Evolutionary conservation across 2,888 invertebrate genomes (phyloP).

Genomic region (Lithodes maja): DNA sequence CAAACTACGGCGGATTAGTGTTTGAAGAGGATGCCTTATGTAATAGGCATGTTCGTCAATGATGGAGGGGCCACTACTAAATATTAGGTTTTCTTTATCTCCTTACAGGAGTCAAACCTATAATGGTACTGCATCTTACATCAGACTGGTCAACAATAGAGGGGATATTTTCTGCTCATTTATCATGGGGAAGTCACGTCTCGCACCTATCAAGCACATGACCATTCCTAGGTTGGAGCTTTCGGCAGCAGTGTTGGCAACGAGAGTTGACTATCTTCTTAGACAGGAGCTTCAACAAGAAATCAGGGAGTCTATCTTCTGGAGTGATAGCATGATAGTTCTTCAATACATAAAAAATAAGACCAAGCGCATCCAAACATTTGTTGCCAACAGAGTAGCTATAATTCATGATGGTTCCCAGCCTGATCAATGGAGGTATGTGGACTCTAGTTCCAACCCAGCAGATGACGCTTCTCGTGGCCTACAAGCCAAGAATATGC

Average conservation of each 20-base stretch:
- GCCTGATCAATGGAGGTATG: constrained; percentile 2
- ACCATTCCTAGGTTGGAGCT: background rate
- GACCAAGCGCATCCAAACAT: background rate
- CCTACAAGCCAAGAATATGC: background rate
- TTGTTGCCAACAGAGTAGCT: background rate
- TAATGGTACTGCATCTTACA: too few relatives aligned
- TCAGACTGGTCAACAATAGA: too few relatives aligned
- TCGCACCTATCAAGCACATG: background rate
- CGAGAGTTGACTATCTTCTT: background rate
- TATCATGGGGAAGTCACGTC: background rate
- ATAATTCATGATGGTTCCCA: constrained; percentile 1
- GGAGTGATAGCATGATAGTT: constrained; percentile 3
- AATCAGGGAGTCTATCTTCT: background rate
- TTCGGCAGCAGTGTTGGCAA: background rate
- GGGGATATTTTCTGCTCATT: background rate
- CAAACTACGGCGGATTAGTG: too few relatives aligned
- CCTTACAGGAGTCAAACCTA: too few relatives aligned
- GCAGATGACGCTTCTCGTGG: constrained; percentile 6
- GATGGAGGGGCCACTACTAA: too few relatives aligned
- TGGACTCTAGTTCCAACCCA: background rate
- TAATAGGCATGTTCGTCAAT: too few relatives aligned
- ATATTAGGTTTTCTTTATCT: too few relatives aligned
- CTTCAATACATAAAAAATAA: background rate
- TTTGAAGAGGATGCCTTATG: too few relatives aligned
- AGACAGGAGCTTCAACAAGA: background rate